Evolutionary conservation across 1,140 invertebrate species (phyloP).

Genomic region (Prorops nasuta): DNA sequence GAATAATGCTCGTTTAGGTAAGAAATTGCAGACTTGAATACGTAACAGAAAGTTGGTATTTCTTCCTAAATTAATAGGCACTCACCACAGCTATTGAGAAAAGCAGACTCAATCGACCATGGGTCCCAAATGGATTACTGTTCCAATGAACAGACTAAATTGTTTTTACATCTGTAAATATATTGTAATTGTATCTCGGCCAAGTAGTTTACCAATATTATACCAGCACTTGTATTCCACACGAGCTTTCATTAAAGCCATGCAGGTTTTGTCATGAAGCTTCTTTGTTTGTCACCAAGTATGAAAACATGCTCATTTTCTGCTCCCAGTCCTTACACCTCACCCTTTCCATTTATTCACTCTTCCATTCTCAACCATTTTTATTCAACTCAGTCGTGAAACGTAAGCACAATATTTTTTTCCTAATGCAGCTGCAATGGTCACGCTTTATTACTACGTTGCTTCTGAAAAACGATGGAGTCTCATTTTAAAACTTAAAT

Average conservation of each 20-base stretch:
- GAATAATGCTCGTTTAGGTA: constrained; percentile 29
- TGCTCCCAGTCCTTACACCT: constrained; percentile 18
- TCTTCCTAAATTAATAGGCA: constrained; percentile 6
- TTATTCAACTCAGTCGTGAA: too few species aligned
- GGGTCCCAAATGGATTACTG: too few species aligned
- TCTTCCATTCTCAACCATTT: neutral
- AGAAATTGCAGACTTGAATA: constrained; percentile 27
- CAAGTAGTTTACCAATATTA: constrained; percentile 31
- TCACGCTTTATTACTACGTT: too few species aligned
- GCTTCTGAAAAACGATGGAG: too few species aligned
- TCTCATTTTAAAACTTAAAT: too few species aligned
- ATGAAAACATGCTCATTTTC: constrained; percentile 40
- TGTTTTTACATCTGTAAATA: too few species aligned
- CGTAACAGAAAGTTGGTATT: constrained; percentile 18
- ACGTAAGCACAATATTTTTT: too few species aligned
- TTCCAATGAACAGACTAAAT: too few species aligned
- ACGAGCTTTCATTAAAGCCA: constrained; percentile 36
- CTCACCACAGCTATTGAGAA: constrained; percentile 12
- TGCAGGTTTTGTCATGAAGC: constrained; percentile 45
- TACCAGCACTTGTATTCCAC: constrained; percentile 35
- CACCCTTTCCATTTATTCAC: constrained; percentile 13
- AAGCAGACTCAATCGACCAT: constrained; percentile 3
- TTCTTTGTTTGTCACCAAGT: constrained; percentile 43
- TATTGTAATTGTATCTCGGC: too few species aligned
- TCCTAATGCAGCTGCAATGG: too few species aligned